Conservation (phyloP, 37 sponge, comb jelly and placozoan species). For the Theonella swinhoei region DNA sequence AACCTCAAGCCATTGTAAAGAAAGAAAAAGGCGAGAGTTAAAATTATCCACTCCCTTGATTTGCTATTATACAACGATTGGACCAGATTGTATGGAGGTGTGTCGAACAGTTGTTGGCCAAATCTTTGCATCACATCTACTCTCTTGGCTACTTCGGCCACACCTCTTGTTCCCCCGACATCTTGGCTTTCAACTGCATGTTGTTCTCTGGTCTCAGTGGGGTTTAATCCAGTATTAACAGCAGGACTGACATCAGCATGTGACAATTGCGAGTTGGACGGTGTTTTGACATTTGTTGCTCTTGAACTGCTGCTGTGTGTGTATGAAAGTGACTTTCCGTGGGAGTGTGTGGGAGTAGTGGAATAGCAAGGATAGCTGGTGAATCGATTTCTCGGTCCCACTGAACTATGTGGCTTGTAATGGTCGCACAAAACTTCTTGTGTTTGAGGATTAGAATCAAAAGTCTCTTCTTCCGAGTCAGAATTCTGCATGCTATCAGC, state of each 20-base stretch:
- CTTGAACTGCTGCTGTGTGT: neutral
- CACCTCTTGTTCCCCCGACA: neutral
- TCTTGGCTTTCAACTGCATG: neutral
- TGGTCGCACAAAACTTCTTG: too few species aligned
- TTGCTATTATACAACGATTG: neutral
- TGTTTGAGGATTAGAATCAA: neutral
- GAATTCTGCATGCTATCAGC: neutral
- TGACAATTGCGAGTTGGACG: neutral
- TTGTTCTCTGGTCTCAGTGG: neutral
- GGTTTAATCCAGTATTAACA: neutral
- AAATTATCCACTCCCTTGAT: neutral
- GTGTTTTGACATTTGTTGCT: neutral
- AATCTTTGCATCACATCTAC: neutral
- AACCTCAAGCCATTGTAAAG: conserved; percentile 12
- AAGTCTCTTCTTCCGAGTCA: neutral
- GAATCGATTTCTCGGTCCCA: neutral
- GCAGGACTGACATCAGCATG: neutral
- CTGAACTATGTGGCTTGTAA: too few species aligned
- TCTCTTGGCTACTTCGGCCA: too few species aligned
- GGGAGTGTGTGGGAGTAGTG: neutral
- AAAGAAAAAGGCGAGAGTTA: neutral
- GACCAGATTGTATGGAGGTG: neutral
- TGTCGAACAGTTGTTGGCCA: neutral
- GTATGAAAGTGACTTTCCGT: neutral
- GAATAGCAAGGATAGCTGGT: neutral